Evolutionary conservation across 2,888 invertebrate species (phyloP).

Genomic region (Morpho deidamia): DNA sequence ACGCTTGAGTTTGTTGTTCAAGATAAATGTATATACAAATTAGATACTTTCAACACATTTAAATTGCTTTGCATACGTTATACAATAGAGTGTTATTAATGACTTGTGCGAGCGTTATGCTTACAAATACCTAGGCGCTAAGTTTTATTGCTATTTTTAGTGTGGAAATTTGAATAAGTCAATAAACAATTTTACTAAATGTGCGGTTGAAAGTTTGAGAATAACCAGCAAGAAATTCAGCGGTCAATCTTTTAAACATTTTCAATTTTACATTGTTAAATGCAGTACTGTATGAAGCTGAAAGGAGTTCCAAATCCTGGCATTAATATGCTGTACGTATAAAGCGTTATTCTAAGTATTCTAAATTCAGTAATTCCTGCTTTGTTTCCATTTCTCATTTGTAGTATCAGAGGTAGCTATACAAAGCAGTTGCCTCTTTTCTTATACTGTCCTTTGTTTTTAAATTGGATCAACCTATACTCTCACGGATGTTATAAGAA

Average conservation of each 20-base stretch:
- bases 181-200: too few species aligned
- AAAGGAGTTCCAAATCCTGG: too few species aligned
- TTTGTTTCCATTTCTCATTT: not conserved
- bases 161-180: too few species aligned
- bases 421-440: not conserved
- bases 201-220: too few species aligned
- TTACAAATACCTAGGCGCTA: not conserved
- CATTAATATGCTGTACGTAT: too few species aligned
- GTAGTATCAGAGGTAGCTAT: not conserved
- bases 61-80: not conserved
- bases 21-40: conserved; percentile 1
- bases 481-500: conserved; percentile 1
- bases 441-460: not conserved
- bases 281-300: too few species aligned
- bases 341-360: not conserved
- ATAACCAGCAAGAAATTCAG: too few species aligned
- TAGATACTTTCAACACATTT: conserved; percentile 1
- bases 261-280: too few species aligned
- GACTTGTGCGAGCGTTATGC: not conserved
- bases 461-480: not conserved
- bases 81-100: conserved; percentile 1
- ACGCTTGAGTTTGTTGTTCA: not conserved
- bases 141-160: not conserved
- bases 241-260: too few species aligned
- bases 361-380: not conserved